Base-by-base conservation (phyloP, 2,888 invertebrate genomes). In the Phorcus lineatus region DNA sequence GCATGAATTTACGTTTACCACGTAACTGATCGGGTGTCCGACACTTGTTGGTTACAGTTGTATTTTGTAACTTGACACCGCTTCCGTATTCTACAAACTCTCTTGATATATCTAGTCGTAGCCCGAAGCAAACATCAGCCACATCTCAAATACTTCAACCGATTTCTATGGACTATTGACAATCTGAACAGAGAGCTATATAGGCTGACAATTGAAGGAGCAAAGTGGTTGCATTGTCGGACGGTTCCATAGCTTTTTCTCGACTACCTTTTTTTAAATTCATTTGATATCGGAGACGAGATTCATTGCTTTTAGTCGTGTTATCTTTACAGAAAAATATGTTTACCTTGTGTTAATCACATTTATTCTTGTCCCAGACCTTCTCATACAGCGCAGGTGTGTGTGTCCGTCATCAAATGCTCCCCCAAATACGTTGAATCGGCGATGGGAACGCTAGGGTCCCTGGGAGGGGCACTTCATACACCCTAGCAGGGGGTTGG, bases 311-410 rank as follows among this genome's bases (percentile, higher is more conserved):
- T 62, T 62, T 62, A 62, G 62, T 24, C 28, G 62, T 62, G 62
- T 62, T 62, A 28, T 62, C 62, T 24, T 62, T 62, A 24, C 62
- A 62, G 57, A 62, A 62, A 62, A 62, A 62, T 62, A 28, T 62
- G 62, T 62, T 62, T 62, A 62, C 28, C 28, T 31, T 24, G 62
- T 62, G 24, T 62, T 62, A 62, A 62, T 62, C 62, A 28, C 62
- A 62, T 62, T 22, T 24, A 62, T 62, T 62, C 24, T 28, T 17
- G 47, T 13, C 47, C 47, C 47, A 11, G 47, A 13, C 13, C 28
- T 62, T 62, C 62, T 28, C 3, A 16, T 28, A 11, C 62, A 13
- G n/a, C 16, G 24, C 62, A 62, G 62, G 62, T 62, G 62, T 17
- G n/a, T n/a, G 22, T 31, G 6, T 28, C 28, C 62, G 28, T 16